A percentile compares a stretch with the other conserved stretches of the same genome.
Conservation (phyloP, 1,140 invertebrate species). For the Atta colombica region DNA sequence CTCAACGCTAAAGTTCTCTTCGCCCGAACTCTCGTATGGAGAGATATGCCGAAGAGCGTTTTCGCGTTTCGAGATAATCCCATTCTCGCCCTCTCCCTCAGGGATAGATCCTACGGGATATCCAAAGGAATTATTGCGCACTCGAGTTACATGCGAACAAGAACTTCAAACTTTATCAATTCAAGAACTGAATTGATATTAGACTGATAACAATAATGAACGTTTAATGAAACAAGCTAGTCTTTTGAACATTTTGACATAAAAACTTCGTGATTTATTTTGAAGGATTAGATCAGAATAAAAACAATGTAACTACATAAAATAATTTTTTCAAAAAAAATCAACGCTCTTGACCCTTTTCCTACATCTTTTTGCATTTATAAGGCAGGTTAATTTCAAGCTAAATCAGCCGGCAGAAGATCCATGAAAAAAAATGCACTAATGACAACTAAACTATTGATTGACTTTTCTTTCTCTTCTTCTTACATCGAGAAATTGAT, state of each 20-base stretch:
- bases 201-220: conserved; percentile 14
- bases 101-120: conserved; percentile 71
- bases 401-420: background rate
- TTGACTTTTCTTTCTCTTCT: background rate
- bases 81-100: conserved; percentile 62
- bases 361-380: background rate
- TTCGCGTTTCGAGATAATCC: conserved; percentile 85
- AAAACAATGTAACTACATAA: background rate
- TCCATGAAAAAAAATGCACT: background rate
- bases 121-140: conserved; percentile 80
- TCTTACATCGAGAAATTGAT: conserved; percentile 10
- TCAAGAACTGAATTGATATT: conserved; percentile 18
- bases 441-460: background rate
- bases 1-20: conserved; percentile 32
- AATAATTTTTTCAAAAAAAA: background rate
- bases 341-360: background rate
- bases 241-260: conserved; percentile 4
- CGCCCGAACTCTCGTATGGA: conserved; percentile 62
- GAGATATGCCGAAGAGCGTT: conserved; percentile 85
- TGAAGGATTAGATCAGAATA: background rate
- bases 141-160: conserved; percentile 48
- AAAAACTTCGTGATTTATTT: conserved; percentile 3
- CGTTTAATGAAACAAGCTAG: conserved; percentile 31
- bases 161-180: conserved; percentile 65
- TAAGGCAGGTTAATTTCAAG: background rate